A percentile compares a stretch with the other conserved stretches of the same genome.
Conservation (phyloP, 1,140 invertebrate species). For the Anadara kagoshimensis region DNA sequence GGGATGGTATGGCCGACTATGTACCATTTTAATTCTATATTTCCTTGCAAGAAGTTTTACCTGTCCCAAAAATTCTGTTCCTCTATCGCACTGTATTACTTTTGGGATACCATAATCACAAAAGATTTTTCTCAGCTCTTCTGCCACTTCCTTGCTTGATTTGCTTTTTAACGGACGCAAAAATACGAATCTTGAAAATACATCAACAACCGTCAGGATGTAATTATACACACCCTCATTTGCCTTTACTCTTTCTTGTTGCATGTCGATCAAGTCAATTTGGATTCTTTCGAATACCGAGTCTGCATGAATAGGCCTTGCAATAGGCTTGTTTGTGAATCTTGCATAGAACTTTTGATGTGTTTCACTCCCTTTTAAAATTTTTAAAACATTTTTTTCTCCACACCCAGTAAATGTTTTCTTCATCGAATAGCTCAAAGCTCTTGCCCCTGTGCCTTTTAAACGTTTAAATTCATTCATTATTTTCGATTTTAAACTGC, state of each 20-base stretch:
- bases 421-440: background rate
- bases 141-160: background rate
- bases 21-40: conserved; percentile 14
- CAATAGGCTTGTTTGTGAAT: background rate
- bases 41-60: conserved; percentile 6
- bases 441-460: background rate
- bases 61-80: conserved; percentile 6
- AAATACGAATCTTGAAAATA: conserved; percentile 24
- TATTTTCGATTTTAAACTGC: background rate
- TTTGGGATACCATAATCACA: conserved; percentile 10
- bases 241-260: background rate
- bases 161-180: conserved; percentile 12
- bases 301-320: background rate
- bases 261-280: conserved; percentile 1
- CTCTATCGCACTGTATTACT: conserved; percentile 30
- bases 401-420: background rate
- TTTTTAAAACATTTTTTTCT: background rate
- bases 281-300: background rate
- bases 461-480: background rate
- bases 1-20: conserved; percentile 14
- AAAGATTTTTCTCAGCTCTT: conserved; percentile 4
- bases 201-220: conserved; percentile 26
- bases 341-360: background rate
- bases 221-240: conserved; percentile 6
- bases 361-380: background rate